A percentile compares a stretch with the other conserved stretches of the same genome.
phyloP scores from a whole-genome alignment of 2,113 vertebrate genomes.

The Hyaena hyaena region DNA sequence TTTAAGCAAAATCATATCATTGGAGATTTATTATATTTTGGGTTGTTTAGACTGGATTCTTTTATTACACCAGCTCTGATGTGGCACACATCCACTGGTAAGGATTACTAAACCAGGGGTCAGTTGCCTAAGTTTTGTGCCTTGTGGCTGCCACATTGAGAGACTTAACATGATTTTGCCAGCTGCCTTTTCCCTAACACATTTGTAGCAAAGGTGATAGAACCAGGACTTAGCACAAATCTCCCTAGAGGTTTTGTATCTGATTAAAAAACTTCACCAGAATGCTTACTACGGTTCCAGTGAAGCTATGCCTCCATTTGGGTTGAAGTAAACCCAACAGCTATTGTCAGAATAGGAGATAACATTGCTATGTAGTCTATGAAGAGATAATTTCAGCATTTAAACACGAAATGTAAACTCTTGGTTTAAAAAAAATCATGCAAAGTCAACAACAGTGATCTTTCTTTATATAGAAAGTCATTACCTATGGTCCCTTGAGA shows the following conservation, averaged over 20 bases:
- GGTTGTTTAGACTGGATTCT: background rate
- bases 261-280: background rate
- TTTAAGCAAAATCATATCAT: background rate
- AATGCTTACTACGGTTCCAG: background rate
- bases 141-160: background rate
- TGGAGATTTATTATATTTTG: background rate
- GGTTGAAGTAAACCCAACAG: background rate
- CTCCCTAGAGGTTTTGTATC: background rate
- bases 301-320: background rate
- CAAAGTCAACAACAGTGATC: background rate
- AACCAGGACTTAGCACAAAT: background rate
- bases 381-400: background rate
- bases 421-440: background rate
- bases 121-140: background rate
- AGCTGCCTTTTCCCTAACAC: background rate
- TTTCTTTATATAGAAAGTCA: constrained; percentile 19
- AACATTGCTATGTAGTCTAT: background rate
- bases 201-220: background rate
- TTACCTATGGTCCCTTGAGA: background rate
- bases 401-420: background rate
- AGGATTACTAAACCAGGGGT: background rate
- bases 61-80: background rate
- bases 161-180: background rate
- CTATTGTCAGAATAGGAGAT: background rate
- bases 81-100: background rate